Base-by-base conservation (phyloP, 2,888 invertebrate species). In the Mantis religiosa region DNA sequence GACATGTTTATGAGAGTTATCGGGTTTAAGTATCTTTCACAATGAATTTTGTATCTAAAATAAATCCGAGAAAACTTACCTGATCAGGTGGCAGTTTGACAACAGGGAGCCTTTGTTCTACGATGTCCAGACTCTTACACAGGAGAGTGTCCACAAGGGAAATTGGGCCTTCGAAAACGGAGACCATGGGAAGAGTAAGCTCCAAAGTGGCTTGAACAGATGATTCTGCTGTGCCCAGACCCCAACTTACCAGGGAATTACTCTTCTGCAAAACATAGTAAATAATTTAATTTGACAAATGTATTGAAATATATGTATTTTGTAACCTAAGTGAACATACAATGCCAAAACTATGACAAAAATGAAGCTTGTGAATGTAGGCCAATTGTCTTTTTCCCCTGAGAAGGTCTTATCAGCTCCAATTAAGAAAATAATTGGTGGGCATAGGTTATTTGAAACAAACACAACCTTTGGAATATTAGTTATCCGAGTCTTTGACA, bases 1-100 rank as follows among this genome's bases (percentile, higher is more conserved):
- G 12, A 41, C 41, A 12, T 12, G 7, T 34, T 41, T 0, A 0
- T 12, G 12, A 41, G 34, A 34, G 12, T 41, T 12, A 41, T 41
- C 41, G 6, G 41, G 3, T 41, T 7, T 34, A 0, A 0, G 34
- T 0, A 34, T 3, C 34, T 34, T 41, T 41, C 41, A 41, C 12
- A 41, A 41, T 12, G 41, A 41, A 41, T 41, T 9, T 41, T 41
- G 41, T 12, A 12, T 6, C 1, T 41, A 41, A 12, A 41, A 41
- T 41, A 41, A 41, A 41, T 41, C 41, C 1, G 12, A 41, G 6
- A 20, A 25, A 15, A 92, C 94, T 95, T 94, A 98, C 98, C 94
- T 97, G 95, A 94, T 98, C 96, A 14, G 98, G 97, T 8, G 98
- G 97, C 91, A 98, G 94, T 92, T 96, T 96, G 90, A 98, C 96